Base-by-base conservation (phyloP, 2,113 vertebrate species). In the Phalacrocorax aristotelis region DNA sequence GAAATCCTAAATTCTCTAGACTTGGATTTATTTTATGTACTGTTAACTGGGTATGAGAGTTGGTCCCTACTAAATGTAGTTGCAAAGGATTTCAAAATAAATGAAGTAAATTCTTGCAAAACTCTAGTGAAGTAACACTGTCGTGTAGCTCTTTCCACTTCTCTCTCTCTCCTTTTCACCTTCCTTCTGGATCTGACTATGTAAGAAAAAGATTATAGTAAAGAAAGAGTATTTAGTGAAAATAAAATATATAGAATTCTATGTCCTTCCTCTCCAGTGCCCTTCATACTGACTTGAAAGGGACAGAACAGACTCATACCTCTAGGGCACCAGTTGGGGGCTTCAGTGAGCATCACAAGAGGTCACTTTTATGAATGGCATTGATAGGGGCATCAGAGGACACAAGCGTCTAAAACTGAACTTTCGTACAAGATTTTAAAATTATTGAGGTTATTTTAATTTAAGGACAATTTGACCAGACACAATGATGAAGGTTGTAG, bases 311-410 rank as follows among this genome's bases (percentile, higher is more conserved):
- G 49, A 27, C 29, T 94, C 23, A 74, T 9, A 40, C 6, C 10
- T 26, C 9, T 18, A 11, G 18, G 34, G 15, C 25, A 5, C 27
- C 44, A 7, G 7, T 55, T 46, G 40, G 34, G 30, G 18, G n/a
- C 48, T 94, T 93, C 11, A 70, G 29, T 17, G 40, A 49, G 52
- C 44, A 22, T 48, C 34, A 5, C 27, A 75, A 58, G 65, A 76
- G 4, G 1, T 64, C 19, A 20, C 13, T 36, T 78, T 9, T 84
- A 5, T 44, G 72, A 79, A 71, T 20, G 57, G 7, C 49, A 42
- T 48, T 0, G 0, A 13, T 36, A 36, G 0, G 3, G n/a, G 9
- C 34, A 38, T 42, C 8, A 52, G 71, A 83, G 38, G 2, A 18
- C 46, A 58, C 58, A 49, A 54, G 11, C 19, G 58, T 54, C 30